Evolutionary conservation across 1,140 invertebrate species (phyloP), one percentile per base, ranked within the genome.

Genomic region (Drosophila ambigua): DNA sequence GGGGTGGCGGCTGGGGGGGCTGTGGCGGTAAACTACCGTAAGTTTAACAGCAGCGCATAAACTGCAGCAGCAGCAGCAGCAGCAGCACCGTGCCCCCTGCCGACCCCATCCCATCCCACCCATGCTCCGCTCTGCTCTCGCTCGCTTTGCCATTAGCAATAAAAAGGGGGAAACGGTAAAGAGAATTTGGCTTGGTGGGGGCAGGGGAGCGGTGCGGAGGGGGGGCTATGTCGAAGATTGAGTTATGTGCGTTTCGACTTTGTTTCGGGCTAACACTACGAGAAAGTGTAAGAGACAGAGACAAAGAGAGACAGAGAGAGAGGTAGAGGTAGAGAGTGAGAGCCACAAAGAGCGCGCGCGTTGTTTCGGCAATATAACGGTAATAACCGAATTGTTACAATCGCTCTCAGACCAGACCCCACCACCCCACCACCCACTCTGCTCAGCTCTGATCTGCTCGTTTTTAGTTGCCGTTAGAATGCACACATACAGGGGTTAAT

Each of bases 341-440:
- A 13, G 9, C 15, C 9, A 20, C 28, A 20, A 24, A 20, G n/a
- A 23, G 44, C 24, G 49, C 72, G 78, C 79, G 82, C 82, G 73
- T 85, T 87, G 77, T 90, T 90, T 79, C 77, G 72, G 85, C 89
- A 91, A 91, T 91, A 91, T 91, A 91, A 91, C 78, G 84, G 89
- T 91, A 91, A 91, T 91, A 91, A 91, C 90, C 84, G 79, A 90
- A 90, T 90, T 83, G 88, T 90, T 90, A 90, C 88, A 90, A 88
- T 81, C 85, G 76, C 50, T 50, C 73, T 62, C 66, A 64, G 31
- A 35, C 31, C 31, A 26, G 20, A 20, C 28, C 28, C 8, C 28
- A 23, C 4, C 20, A 20, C 20, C 20, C 20, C 20, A 20, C 20
- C 20, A 20, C 28, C 8, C 28, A 3, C 26, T 6, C 4, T 39